phyloP scores from a whole-genome alignment of 2,113 vertebrate species.

The Clarias magur region DNA sequence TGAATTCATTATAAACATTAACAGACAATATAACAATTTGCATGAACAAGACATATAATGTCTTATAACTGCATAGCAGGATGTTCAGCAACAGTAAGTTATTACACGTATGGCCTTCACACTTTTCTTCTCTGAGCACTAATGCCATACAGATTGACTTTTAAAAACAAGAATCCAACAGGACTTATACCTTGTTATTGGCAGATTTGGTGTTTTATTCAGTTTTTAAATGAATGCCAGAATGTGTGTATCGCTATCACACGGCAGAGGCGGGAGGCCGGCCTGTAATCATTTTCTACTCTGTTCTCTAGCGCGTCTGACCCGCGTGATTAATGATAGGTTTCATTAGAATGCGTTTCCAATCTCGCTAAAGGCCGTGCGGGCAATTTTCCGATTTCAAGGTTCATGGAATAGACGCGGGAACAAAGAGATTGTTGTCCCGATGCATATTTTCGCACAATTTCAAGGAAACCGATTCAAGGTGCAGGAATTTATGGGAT shows the following conservation, averaged over 20 bases:
- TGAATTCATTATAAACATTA: neutral
- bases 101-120: neutral
- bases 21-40: neutral
- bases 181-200: neutral
- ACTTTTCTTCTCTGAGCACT: neutral
- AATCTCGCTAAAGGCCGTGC: constrained; percentile 30
- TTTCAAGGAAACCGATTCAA: constrained; percentile 17
- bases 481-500: constrained; percentile 33
- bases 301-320: constrained; percentile 33
- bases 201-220: neutral
- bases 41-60: too few species aligned
- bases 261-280: constrained; percentile 15
- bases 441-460: constrained; percentile 43
- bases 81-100: neutral
- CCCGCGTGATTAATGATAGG: constrained; percentile 47
- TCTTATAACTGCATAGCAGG: neutral
- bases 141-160: neutral
- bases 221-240: constrained; percentile 24
- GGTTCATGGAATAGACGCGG: constrained; percentile 49
- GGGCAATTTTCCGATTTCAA: constrained; percentile 62
- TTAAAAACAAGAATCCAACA: neutral
- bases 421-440: constrained; percentile 46
- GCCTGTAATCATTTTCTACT: constrained; percentile 35
- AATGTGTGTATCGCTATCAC: neutral
- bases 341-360: constrained; percentile 55